Conservation (phyloP, 2,113 vertebrate species). For the Petromus typicus region DNA sequence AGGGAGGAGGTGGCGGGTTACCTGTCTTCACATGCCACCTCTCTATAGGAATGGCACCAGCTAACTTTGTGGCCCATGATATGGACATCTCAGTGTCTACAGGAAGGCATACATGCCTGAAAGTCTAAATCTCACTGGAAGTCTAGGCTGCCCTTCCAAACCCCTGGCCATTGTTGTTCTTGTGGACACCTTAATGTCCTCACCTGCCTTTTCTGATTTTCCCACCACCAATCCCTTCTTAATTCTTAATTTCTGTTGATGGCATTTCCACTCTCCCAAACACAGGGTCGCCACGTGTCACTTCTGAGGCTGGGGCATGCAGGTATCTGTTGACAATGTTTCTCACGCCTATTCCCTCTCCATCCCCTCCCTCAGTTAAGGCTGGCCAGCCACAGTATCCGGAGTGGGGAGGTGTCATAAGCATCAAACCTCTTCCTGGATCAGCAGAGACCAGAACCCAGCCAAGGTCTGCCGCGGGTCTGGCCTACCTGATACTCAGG, state of each 20-base stretch:
- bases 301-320: neutral
- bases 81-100: neutral
- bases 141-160: neutral
- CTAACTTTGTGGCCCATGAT: neutral
- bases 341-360: neutral
- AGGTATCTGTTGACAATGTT: neutral
- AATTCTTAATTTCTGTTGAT: neutral
- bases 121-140: neutral
- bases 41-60: neutral
- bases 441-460: neutral
- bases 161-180: neutral
- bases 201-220: neutral
- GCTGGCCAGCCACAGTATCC: neutral
- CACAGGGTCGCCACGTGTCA: neutral
- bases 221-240: neutral
- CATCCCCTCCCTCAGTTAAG: too few relatives aligned
- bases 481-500: neutral
- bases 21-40: neutral
- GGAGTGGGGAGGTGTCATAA: neutral
- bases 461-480: neutral
- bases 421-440: neutral
- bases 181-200: neutral
- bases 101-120: neutral
- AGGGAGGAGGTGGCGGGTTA: neutral
- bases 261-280: neutral